Conservation (phyloP, 2,888 invertebrate species). For the Phrixothrix hirtus region DNA sequence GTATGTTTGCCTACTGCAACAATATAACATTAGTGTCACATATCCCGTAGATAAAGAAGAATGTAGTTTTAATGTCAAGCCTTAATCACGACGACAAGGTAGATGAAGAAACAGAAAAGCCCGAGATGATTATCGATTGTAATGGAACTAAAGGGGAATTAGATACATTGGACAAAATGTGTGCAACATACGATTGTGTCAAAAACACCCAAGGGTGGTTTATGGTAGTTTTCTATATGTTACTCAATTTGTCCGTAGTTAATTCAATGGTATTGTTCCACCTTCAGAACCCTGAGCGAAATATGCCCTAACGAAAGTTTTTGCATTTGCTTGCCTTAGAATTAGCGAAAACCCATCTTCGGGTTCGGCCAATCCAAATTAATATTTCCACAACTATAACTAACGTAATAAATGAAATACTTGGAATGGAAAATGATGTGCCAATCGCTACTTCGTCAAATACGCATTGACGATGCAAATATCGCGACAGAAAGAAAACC, state of each 20-base stretch:
- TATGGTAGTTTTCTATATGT: not conserved
- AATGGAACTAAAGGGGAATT: not conserved
- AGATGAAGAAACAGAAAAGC: not conserved
- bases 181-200: not conserved
- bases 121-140: not conserved
- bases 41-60: not conserved
- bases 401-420: too few species aligned
- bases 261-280: too few species aligned
- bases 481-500: too few species aligned
- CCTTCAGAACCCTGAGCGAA: not conserved
- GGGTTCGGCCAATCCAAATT: not conserved
- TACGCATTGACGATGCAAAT: too few species aligned
- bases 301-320: not conserved
- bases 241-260: too few species aligned
- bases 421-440: too few species aligned
- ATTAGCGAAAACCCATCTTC: not conserved
- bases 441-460: too few species aligned
- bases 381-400: too few species aligned
- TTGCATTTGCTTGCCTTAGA: not conserved
- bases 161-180: slow-evolving; percentile 3
- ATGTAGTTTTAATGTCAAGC: not conserved
- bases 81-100: not conserved
- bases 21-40: not conserved
- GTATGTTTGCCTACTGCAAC: not conserved
- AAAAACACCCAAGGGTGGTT: not conserved